Percentiles rank a stretch among this genome's conserved stretches.
phyloP scores from a whole-genome alignment of 2,797 vertebrate species.

The Arrhamphus sclerolepis region DNA sequence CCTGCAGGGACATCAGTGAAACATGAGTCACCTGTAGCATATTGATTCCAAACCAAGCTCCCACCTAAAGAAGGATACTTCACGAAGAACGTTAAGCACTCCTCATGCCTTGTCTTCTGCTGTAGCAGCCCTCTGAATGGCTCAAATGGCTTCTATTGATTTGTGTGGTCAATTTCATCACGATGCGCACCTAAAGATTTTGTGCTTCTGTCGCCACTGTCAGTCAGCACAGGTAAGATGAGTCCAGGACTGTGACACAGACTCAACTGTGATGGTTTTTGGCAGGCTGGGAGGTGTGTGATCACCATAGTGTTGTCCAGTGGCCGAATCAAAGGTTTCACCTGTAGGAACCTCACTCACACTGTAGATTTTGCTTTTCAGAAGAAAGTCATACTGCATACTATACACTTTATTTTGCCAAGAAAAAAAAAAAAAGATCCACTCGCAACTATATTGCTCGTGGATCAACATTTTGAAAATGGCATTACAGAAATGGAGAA shows the following conservation, averaged over 20 bases:
- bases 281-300: slow-evolving; percentile 67
- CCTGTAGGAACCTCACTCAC: slow-evolving; percentile 33
- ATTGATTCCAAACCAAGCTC: slow-evolving; percentile 66
- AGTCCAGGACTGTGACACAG: slow-evolving; percentile 51
- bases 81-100: slow-evolving; percentile 45
- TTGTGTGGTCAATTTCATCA: slow-evolving; percentile 65
- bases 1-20: slow-evolving; percentile 55
- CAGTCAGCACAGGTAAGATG: slow-evolving; percentile 38
- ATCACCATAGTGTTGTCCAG: slow-evolving; percentile 57
- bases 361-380: too few relatives aligned
- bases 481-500: too few relatives aligned
- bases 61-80: slow-evolving; percentile 73
- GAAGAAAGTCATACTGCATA: too few relatives aligned
- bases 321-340: slow-evolving; percentile 53
- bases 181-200: slow-evolving; percentile 54
- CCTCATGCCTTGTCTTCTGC: slow-evolving; percentile 33
- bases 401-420: too few relatives aligned
- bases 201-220: slow-evolving; percentile 21
- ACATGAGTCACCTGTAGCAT: slow-evolving; percentile 70
- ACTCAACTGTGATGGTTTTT: slow-evolving; percentile 55
- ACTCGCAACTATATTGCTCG: too few relatives aligned
- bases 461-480: too few relatives aligned
- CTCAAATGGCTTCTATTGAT: slow-evolving; percentile 57
- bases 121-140: slow-evolving; percentile 44
- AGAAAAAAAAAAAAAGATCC: too few relatives aligned